A percentile compares a stretch with the other conserved stretches of the same genome.
Evolutionary conservation across 2,113 vertebrate species (phyloP).

Genomic region (Aphyosemion australe): DNA sequence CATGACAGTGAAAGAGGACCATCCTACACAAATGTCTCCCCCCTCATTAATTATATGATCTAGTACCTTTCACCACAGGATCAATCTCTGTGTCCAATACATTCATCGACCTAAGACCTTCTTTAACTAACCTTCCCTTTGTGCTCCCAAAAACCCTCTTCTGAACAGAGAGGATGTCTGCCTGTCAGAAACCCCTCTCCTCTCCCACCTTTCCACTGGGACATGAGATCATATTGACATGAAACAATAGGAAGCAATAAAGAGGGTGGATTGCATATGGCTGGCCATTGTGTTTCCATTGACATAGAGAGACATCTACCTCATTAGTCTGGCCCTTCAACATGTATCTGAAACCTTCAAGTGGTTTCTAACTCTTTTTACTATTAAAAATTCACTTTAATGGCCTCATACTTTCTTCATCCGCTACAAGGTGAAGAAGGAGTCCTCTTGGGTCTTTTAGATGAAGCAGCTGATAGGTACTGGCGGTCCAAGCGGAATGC

Average conservation of each 20-base stretch:
- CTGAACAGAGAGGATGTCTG: constrained; percentile 46
- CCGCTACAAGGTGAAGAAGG: no score
- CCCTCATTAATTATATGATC: constrained; percentile 66
- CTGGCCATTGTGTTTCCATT: constrained; percentile 34
- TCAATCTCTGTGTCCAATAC: constrained; percentile 70
- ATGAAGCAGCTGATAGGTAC: no score
- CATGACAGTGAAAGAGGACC: constrained; percentile 49
- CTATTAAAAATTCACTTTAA: constrained; percentile 11
- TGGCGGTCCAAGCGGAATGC: no score
- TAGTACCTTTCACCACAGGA: constrained; percentile 58
- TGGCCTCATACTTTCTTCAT: constrained; percentile 11
- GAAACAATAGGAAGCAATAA: constrained; percentile 46
- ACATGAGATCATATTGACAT: constrained; percentile 53
- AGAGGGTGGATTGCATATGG: constrained; percentile 30
- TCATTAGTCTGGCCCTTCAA: constrained; percentile 41
- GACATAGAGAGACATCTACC: constrained; percentile 35
- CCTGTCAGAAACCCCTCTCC: constrained; percentile 49
- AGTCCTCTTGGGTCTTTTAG: no score
- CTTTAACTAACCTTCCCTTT: constrained; percentile 41
- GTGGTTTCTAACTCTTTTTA: neutral
- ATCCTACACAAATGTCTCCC: constrained; percentile 26
- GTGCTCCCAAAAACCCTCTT: constrained; percentile 34
- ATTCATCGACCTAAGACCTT: constrained; percentile 70
- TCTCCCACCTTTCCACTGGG: constrained; percentile 33
- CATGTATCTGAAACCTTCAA: constrained; percentile 12